Percentiles rank a stretch among this genome's conserved stretches.
phyloP scores from a whole-genome alignment of 2,888 invertebrate species.

The Actias luna region DNA sequence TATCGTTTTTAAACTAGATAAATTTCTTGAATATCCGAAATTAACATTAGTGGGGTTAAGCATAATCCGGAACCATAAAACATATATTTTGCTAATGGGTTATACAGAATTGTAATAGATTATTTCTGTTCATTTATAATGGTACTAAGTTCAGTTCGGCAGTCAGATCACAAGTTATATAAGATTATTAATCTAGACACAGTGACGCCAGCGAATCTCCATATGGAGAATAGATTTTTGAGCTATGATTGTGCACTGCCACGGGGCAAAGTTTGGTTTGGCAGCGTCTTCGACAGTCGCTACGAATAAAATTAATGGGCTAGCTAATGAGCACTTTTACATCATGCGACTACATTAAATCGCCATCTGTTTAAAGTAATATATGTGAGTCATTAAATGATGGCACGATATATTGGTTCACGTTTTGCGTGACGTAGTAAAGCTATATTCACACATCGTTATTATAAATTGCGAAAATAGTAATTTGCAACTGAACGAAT shows the following conservation, averaged over 20 bases:
- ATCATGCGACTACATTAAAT: constrained; percentile 31
- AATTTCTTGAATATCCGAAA: no score
- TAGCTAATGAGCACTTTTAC: constrained; percentile 46
- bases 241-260: neutral
- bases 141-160: neutral
- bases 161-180: neutral
- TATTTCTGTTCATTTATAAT: neutral
- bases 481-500: neutral
- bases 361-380: constrained; percentile 7
- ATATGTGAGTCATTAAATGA: constrained; percentile 2
- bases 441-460: neutral
- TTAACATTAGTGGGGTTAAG: no score
- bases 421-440: neutral
- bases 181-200: neutral
- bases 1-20: no score
- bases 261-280: constrained; percentile 47
- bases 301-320: constrained; percentile 70
- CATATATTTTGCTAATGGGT: no score
- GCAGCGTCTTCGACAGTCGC: constrained; percentile 70
- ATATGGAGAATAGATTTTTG: constrained; percentile 6
- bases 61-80: no score
- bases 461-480: neutral
- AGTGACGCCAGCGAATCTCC: neutral
- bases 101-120: no score
- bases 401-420: neutral